Conservation (phyloP, 2,888 invertebrate species). For the Drosophila bunnanda region DNA sequence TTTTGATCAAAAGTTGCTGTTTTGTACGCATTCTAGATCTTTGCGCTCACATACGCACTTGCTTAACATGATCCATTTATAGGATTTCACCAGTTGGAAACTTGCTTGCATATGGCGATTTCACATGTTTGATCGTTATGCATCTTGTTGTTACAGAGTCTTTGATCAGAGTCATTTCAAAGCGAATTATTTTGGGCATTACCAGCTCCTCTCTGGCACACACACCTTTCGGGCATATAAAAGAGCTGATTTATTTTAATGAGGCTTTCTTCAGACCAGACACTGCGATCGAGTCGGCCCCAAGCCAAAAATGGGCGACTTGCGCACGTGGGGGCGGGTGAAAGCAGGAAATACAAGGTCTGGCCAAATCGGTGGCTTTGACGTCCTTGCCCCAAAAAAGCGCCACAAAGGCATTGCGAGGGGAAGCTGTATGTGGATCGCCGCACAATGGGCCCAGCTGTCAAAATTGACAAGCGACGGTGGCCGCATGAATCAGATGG, state of each 20-base stretch:
- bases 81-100: neutral
- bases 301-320: slow-evolving; percentile 48
- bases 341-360: slow-evolving; percentile 76
- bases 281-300: slow-evolving; percentile 26
- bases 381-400: slow-evolving; percentile 71
- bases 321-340: slow-evolving; percentile 51
- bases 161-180: neutral
- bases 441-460: slow-evolving; percentile 51
- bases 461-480: slow-evolving; percentile 66
- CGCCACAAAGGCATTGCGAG: slow-evolving; percentile 4
- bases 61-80: too few relatives aligned
- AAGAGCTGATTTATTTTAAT: slow-evolving; percentile 49
- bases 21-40: neutral
- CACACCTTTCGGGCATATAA: slow-evolving; percentile 44
- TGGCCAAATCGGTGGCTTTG: slow-evolving; percentile 51
- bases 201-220: neutral
- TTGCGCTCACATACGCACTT: neutral
- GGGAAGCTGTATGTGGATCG: neutral
- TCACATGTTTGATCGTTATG: neutral
- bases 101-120: neutral
- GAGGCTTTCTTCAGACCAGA: slow-evolving; percentile 57
- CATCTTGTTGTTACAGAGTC: neutral
- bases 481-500: slow-evolving; percentile 58
- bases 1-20: neutral
- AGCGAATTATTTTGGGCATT: slow-evolving; percentile 14